These are phyloP conservation scores for Spinus olivaceus DNA, from an alignment of 2,797 vertebrate genomes.

Conservation along the genomic window DNA sequence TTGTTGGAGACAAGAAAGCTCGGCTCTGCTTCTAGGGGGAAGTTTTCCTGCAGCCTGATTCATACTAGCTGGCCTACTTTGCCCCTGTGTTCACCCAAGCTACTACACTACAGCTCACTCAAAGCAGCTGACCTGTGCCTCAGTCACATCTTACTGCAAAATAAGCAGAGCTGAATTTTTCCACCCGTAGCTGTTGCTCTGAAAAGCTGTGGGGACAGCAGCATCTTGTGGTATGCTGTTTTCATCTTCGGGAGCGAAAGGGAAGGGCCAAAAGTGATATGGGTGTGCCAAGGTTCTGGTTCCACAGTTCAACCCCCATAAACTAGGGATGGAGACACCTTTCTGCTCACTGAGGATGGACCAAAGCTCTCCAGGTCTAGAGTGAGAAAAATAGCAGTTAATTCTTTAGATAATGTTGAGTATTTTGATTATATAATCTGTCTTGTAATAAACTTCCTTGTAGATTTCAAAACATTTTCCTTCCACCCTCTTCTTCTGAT, in stretches of 20 bases:
- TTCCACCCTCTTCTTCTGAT: neutral
- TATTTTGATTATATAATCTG: neutral
- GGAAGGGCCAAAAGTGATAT: neutral
- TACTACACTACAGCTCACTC: neutral
- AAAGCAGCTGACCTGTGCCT: fast-evolving
- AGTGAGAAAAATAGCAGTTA: neutral
- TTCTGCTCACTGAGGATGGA: neutral
- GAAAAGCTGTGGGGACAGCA: neutral
- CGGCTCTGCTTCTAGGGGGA: neutral
- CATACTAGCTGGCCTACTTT: neutral
- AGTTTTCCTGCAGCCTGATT: neutral
- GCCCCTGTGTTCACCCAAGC: neutral
- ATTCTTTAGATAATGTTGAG: neutral
- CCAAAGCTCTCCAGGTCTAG: neutral
- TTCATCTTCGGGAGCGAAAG: neutral
- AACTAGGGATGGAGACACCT: neutral
- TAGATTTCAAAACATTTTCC: constrained; percentile 29
- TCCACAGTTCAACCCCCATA: neutral
- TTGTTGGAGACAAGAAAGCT: neutral
- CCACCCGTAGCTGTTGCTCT: fast-evolving
- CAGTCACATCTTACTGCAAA: neutral
- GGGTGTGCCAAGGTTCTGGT: neutral
- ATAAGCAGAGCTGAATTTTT: neutral
- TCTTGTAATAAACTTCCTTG: neutral
- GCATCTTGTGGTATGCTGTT: constrained; percentile 18